Evolutionary conservation across 2,888 invertebrate genomes (phyloP).

Genomic region (Metopia argyrocephala): DNA sequence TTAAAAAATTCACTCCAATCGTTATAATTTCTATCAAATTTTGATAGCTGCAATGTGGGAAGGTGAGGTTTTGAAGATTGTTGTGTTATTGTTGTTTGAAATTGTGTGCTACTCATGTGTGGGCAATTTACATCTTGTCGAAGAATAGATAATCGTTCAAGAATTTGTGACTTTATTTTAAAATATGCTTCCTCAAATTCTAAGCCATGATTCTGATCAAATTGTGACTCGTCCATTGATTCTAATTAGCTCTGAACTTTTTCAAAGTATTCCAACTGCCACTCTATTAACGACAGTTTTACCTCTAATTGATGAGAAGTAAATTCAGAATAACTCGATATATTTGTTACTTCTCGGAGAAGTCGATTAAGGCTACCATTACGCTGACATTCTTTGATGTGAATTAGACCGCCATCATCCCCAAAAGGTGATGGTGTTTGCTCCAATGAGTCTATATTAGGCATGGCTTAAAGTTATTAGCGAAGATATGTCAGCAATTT

Average conservation of each 20-base stretch:
- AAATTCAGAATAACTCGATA: background rate
- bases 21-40: conserved; percentile 46
- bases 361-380: background rate
- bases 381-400: conserved; percentile 2
- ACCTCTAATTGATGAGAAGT: conserved; percentile 11
- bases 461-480: background rate
- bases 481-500: background rate
- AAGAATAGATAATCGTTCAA: background rate
- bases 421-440: background rate
- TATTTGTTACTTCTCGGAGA: background rate
- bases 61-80: conserved; percentile 20
- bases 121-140: background rate
- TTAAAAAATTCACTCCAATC: conserved; percentile 58
- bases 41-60: conserved; percentile 43
- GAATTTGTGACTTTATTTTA: conserved; percentile 22
- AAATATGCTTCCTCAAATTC: conserved; percentile 22
- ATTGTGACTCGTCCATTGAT: conserved; percentile 21
- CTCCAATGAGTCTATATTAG: background rate
- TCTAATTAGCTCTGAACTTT: conserved; percentile 13
- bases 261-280: conserved; percentile 24
- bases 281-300: conserved; percentile 18
- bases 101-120: conserved; percentile 7
- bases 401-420: background rate
- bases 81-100: background rate
- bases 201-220: background rate